phyloP scores from a whole-genome alignment of 2,888 invertebrate species.

The Ormyrus labotus region DNA sequence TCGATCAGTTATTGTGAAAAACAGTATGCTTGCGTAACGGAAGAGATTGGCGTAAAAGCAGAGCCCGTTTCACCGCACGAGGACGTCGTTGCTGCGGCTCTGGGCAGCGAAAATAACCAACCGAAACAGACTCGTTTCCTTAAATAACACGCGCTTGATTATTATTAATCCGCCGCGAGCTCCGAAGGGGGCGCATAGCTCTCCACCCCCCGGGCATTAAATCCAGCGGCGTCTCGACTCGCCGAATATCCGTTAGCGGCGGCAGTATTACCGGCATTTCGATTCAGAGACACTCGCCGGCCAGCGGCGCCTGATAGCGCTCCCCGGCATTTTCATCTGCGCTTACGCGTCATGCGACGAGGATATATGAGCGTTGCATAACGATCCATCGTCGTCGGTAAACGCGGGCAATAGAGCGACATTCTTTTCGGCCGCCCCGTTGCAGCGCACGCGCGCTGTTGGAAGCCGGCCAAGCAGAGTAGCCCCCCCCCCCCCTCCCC shows the following conservation, averaged over 20 bases:
- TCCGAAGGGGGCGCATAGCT: neutral
- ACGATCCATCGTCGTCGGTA: slow-evolving; percentile 34
- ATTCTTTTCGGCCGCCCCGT: slow-evolving; percentile 34
- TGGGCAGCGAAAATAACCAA: slow-evolving; percentile 36
- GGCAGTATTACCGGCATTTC: slow-evolving; percentile 12
- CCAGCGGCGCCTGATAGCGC: slow-evolving; percentile 19
- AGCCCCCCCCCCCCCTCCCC: neutral
- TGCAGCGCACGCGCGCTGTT: slow-evolving; percentile 39
- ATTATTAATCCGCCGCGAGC: slow-evolving; percentile 29
- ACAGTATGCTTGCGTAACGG: neutral
- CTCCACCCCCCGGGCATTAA: neutral
- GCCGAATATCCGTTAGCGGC: neutral
- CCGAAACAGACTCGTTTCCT: slow-evolving; percentile 25
- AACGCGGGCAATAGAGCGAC: slow-evolving; percentile 49
- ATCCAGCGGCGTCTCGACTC: neutral
- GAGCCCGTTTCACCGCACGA: slow-evolving; percentile 9
- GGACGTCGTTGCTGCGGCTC: neutral
- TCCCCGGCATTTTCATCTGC: slow-evolving; percentile 37
- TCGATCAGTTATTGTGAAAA: too few species aligned
- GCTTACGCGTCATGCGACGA: slow-evolving; percentile 17
- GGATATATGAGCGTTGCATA: slow-evolving; percentile 38
- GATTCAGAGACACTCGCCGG: slow-evolving; percentile 1
- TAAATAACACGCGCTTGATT: slow-evolving; percentile 44
- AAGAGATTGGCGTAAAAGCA: neutral
- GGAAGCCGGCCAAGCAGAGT: slow-evolving; percentile 58